phyloP scores from a whole-genome alignment of 2,113 vertebrate species.

The Chlamydotis undulata region DNA sequence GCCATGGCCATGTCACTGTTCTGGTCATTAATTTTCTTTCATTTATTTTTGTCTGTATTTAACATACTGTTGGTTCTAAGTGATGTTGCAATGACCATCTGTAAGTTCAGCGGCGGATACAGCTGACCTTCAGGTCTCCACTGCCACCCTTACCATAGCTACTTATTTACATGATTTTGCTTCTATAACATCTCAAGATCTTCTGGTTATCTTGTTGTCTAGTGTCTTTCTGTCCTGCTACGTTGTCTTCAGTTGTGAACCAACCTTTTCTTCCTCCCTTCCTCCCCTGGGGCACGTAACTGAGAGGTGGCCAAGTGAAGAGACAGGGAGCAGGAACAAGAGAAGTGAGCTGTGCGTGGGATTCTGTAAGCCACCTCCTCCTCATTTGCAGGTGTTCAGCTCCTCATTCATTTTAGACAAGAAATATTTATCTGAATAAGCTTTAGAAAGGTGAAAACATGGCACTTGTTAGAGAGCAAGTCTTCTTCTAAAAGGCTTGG shows the following conservation, averaged over 20 bases:
- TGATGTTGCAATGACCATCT: neutral
- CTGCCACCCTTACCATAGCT: fast-evolving
- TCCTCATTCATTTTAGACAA: neutral
- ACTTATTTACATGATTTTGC: neutral
- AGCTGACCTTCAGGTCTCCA: neutral
- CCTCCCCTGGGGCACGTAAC: fast-evolving
- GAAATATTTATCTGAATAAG: neutral
- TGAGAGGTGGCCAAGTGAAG: neutral
- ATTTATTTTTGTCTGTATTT: neutral
- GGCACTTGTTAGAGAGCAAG: neutral
- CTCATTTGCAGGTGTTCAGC: neutral
- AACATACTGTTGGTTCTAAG: neutral
- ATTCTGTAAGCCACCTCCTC: neutral
- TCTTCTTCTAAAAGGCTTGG: neutral
- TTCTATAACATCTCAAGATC: neutral
- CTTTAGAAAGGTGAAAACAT: neutral
- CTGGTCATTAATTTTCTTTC: neutral
- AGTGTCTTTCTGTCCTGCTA: neutral
- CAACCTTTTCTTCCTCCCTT: neutral
- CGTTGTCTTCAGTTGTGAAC: neutral
- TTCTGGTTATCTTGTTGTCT: neutral
- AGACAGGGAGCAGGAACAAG: neutral
- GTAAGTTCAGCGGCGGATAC: neutral
- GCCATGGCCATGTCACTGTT: neutral
- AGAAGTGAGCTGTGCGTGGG: neutral